Evolutionary conservation across 1,140 invertebrate genomes (phyloP), one percentile per base, ranked within the genome.

Genomic region (Drosophila baimaii): DNA sequence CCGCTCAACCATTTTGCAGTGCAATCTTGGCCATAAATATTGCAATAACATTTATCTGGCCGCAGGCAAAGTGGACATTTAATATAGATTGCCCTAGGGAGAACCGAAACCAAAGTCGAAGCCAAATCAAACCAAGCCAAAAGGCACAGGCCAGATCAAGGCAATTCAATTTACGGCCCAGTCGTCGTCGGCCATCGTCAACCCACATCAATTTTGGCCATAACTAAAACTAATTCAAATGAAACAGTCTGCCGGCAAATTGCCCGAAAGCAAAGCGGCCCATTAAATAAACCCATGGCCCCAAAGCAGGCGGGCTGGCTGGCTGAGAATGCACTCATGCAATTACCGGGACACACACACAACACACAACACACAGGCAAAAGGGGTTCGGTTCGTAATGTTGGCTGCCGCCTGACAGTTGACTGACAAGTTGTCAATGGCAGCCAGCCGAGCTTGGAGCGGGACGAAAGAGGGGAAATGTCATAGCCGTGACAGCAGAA

Each of bases 361-460:
- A n/a, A n/a, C n/a, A n/a, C n/a, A n/a, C n/a, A n/a, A n/a, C n/a
- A 64, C 51, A 35, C 15, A 33, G 23, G 46, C n/a, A 55, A 49
- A 74, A 49, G 49, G 25, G 62, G 31, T 46, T 57, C 61, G 21
- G 33, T 44, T 56, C 61, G 17, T 39, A 71, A 90, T 76, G 51
- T 69, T 58, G 49, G 57, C 61, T 41, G 49, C 52, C 51, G 49
- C 52, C 51, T 90, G 86, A 90, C 88, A 88, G 69, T 89, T 90
- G 88, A 90, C 70, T 88, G 88, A 90, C 88, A 89, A 83, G 54
- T 90, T 90, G 88, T 88, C 88, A 88, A 72, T 69, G 61, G 51
- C 77, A 90, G 77, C 33, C 47, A 49, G 44, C 47, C 29, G 13
- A 7, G 27, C 27, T 37, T 37, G 13, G 13, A n/a, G n/a, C 12